Conservation (phyloP, 1,140 invertebrate genomes). For the Thaumatotibia leucotreta region DNA sequence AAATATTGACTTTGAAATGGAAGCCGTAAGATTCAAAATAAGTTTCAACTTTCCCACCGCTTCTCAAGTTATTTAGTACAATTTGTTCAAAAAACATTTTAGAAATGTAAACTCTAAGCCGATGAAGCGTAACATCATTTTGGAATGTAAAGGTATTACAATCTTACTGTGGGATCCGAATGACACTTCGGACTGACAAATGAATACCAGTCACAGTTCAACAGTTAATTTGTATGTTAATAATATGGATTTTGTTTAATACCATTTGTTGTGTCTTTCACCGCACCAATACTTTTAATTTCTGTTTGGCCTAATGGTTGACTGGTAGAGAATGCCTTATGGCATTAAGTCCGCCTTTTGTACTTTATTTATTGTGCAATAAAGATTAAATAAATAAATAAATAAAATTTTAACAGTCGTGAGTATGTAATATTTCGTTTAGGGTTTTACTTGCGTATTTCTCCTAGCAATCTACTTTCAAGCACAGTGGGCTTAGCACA, state of each 20-base stretch:
- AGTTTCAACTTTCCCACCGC: neutral
- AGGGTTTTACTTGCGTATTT: too few species aligned
- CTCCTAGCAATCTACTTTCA: too few species aligned
- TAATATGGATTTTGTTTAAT: constrained; percentile 45
- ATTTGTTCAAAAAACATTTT: constrained; percentile 21
- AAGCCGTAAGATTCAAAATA: constrained; percentile 25
- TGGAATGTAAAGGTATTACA: constrained; percentile 23
- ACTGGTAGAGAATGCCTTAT: too few species aligned
- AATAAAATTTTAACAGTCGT: too few species aligned
- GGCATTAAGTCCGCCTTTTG: too few species aligned
- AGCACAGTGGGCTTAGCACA: too few species aligned
- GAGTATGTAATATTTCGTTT: constrained; percentile 12
- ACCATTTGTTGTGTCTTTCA: too few species aligned
- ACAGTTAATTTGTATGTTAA: constrained; percentile 66
- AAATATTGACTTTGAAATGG: constrained; percentile 30
- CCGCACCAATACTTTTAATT: too few species aligned
- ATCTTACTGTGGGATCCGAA: constrained; percentile 43
- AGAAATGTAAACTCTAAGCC: constrained; percentile 37
- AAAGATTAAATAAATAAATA: too few species aligned
- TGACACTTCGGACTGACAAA: constrained; percentile 67
- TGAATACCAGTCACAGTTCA: constrained; percentile 61
- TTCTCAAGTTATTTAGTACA: constrained; percentile 5
- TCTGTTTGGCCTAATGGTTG: too few species aligned
- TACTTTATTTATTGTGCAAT: too few species aligned
- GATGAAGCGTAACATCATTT: constrained; percentile 25